Base-by-base conservation (phyloP, 2,888 invertebrate genomes). In the Nomada lathburiana region DNA sequence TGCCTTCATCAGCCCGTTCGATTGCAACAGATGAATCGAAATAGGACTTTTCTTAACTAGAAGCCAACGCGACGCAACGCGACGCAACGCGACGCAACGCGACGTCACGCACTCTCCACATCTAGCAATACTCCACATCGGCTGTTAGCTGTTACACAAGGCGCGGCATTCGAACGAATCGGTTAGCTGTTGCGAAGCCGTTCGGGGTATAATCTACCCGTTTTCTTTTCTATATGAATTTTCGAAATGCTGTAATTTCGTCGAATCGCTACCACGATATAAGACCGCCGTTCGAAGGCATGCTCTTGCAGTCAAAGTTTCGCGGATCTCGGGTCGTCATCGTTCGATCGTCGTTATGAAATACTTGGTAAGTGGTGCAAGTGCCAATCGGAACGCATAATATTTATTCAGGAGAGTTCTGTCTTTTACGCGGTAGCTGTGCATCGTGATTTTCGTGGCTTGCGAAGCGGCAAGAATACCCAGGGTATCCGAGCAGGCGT, bases 401-500 rank as follows among this genome's bases (percentile, higher is more conserved):
- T 5, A 2, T 44, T 47, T 59, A 26, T 50, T 59, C 16, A 9
- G 3, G 13, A 1, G 23, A 26, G 3, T 16, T 5, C 0, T 20
- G 1, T 0, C 18, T 16, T 47, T 9, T 20, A 11, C 59, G 29
- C 88, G 91, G 47, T 60, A 93, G 93, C 60, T 92, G 52, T 89
- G 81, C 53, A 57, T 92, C 26, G 63, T 85, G 55, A 69, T 83
- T 36, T 69, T 88, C 52, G 80, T 83, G 0, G 44, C 87, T 29
- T 90, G 88, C 65, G 84, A 91, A 44, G 89, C 90, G 29, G 89
- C 87, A n/a, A 88, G 90, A 74, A 83, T 91, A 86, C 77, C 91
- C 3, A 86, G 89, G 44, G 85, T 81, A 57, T 59, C 85, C 5
- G 81, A 81, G 18, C 70, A 86, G 18, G 59, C 67, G 11, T 76